Evolutionary conservation across 2,888 invertebrate genomes (phyloP).

Genomic region (Heteromurus nitidus): DNA sequence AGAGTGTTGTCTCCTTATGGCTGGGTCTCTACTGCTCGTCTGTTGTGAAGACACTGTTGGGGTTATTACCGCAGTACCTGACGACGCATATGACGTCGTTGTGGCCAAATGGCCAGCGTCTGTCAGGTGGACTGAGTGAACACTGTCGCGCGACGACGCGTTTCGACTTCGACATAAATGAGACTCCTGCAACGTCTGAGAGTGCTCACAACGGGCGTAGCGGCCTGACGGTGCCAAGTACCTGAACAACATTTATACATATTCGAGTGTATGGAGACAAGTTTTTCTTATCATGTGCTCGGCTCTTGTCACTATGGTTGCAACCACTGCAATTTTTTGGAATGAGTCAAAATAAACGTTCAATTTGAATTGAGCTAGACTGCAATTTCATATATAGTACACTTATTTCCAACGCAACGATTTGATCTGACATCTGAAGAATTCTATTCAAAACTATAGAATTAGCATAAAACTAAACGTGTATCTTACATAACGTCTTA

Average conservation of each 20-base stretch:
- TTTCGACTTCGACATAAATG: slow-evolving; percentile 86
- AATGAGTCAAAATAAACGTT: too few relatives aligned
- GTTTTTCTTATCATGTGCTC: too few relatives aligned
- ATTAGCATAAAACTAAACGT: too few relatives aligned
- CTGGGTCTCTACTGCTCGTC: slow-evolving; percentile 77
- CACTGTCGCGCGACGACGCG: slow-evolving; percentile 87
- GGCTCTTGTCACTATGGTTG: too few relatives aligned
- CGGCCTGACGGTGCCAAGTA: slow-evolving; percentile 59
- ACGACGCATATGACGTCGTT: slow-evolving; percentile 11
- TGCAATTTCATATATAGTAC: too few relatives aligned
- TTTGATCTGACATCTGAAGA: too few relatives aligned
- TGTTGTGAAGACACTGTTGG: slow-evolving; percentile 28
- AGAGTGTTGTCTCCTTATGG: slow-evolving; percentile 90
- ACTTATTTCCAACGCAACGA: too few relatives aligned
- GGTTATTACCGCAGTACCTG: slow-evolving; percentile 74
- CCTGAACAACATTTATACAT: slow-evolving; percentile 50
- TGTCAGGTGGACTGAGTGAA: slow-evolving; percentile 81
- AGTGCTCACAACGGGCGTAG: slow-evolving; percentile 59
- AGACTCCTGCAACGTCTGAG: slow-evolving; percentile 63
- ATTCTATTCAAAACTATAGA: too few relatives aligned
- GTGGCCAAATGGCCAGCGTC: slow-evolving; percentile 54
- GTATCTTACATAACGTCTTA: too few relatives aligned
- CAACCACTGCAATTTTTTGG: too few relatives aligned
- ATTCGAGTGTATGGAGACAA: too few relatives aligned
- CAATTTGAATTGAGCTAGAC: too few relatives aligned